Conservation (phyloP, 2,797 vertebrate species). For the Jordanella pulchra region DNA sequence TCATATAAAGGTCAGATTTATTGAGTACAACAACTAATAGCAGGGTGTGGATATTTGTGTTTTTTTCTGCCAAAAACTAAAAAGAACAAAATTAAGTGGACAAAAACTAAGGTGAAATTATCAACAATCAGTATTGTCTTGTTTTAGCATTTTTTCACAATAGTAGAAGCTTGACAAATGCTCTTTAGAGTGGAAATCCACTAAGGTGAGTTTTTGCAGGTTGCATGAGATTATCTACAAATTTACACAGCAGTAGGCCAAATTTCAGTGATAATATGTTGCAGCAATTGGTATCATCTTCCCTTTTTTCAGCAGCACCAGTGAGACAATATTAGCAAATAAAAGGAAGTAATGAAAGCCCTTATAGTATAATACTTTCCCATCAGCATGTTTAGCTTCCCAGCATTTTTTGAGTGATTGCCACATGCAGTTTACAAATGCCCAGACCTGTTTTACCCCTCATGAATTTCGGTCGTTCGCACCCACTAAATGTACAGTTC, state of each 20-base stretch:
- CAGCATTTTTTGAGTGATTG: conserved; percentile 34
- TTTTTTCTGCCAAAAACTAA: not conserved
- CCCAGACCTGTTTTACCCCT: conserved; percentile 54
- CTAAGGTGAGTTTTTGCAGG: not conserved
- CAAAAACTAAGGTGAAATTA: not conserved
- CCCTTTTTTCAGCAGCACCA: conserved; percentile 1
- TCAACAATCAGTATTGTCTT: not conserved
- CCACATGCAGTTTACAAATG: conserved; percentile 21
- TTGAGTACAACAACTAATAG: not conserved
- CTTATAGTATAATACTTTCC: not conserved
- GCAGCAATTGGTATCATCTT: not conserved
- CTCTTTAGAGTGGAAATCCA: conserved; percentile 1
- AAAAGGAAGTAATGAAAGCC: not conserved
- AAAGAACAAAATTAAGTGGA: not conserved
- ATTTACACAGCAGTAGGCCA: not conserved
- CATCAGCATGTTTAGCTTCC: conserved; percentile 10
- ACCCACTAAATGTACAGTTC: conserved; percentile 52
- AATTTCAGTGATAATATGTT: conserved; percentile 1
- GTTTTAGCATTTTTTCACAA: not conserved
- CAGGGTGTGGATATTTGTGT: not conserved
- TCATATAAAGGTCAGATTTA: too few relatives aligned
- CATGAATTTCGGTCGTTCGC: conserved; percentile 59
- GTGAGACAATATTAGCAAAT: not conserved
- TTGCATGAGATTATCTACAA: not conserved
- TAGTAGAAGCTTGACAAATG: not conserved